These are phyloP conservation scores for Sphaerodactylus townsendi DNA, from an alignment of 2,113 vertebrate genomes.

Conservation along the genomic window DNA sequence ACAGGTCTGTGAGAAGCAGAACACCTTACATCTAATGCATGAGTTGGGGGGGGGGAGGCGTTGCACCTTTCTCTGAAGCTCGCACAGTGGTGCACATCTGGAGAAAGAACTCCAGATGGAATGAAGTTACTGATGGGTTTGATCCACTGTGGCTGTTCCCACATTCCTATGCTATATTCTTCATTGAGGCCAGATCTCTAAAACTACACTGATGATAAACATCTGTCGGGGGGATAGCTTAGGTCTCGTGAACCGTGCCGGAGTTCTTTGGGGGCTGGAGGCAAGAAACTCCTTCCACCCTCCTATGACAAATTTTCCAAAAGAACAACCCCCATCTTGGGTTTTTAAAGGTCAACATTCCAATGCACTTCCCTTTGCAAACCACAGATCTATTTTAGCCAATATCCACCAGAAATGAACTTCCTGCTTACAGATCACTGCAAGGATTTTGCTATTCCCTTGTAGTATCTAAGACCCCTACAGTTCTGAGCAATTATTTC, in stretches of 20 bases:
- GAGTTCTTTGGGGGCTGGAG: neutral
- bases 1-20: neutral
- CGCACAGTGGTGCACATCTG: neutral
- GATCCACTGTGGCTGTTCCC: constrained; percentile 1
- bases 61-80: neutral
- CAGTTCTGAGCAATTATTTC: neutral
- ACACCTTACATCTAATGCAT: neutral
- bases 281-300: neutral
- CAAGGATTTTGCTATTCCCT: constrained; percentile 18
- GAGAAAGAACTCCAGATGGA: neutral
- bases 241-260: neutral
- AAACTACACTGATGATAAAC: constrained; percentile 24
- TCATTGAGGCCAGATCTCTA: constrained; percentile 1
- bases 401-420: constrained; percentile 45
- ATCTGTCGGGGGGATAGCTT: neutral
- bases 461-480: constrained; percentile 3
- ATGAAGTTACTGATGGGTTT: neutral
- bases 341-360: constrained; percentile 57
- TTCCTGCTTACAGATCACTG: constrained; percentile 14
- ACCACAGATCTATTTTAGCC: constrained; percentile 50
- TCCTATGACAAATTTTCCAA: constrained; percentile 17
- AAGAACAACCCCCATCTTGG: constrained; percentile 34
- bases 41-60: neutral
- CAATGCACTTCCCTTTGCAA: constrained; percentile 40
- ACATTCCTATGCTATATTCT: constrained; percentile 5